These are phyloP conservation scores for Ylistrum balloti DNA, from an alignment of 1,140 invertebrate species.

Conservation along the genomic window DNA sequence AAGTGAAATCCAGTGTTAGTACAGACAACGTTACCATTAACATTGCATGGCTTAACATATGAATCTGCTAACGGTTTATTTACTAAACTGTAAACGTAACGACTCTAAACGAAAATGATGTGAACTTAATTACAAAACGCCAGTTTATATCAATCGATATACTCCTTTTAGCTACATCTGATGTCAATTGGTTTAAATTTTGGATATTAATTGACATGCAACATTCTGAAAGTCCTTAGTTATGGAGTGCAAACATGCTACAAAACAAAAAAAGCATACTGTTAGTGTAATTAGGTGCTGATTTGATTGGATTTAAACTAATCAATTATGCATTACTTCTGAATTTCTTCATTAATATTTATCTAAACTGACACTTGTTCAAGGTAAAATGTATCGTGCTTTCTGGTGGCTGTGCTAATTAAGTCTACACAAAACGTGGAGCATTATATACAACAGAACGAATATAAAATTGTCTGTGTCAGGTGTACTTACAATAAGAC, in stretches of 20 bases:
- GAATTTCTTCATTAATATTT: neutral
- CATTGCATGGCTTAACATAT: neutral
- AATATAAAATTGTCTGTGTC: too few relatives aligned
- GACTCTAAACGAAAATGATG: neutral
- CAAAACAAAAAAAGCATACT: neutral
- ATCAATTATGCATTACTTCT: neutral
- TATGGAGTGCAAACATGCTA: neutral
- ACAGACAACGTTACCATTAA: neutral
- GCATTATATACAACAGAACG: too few relatives aligned
- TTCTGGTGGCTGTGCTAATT: neutral
- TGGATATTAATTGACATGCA: neutral
- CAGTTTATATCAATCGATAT: neutral
- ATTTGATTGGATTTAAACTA: constrained; percentile 9
- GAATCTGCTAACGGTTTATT: neutral
- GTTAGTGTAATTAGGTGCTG: neutral
- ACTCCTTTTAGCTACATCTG: neutral
- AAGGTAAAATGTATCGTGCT: neutral
- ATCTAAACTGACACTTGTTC: neutral
- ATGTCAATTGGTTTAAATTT: neutral
- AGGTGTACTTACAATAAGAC: too few relatives aligned
- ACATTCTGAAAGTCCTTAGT: neutral
- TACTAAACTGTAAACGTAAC: neutral
- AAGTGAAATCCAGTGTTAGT: neutral
- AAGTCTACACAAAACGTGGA: too few relatives aligned
- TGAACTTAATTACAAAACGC: neutral